A percentile compares a stretch with the other conserved stretches of the same genome.
phyloP scores from a whole-genome alignment of 2,888 invertebrate species.

The Eristalinus aeneus region DNA sequence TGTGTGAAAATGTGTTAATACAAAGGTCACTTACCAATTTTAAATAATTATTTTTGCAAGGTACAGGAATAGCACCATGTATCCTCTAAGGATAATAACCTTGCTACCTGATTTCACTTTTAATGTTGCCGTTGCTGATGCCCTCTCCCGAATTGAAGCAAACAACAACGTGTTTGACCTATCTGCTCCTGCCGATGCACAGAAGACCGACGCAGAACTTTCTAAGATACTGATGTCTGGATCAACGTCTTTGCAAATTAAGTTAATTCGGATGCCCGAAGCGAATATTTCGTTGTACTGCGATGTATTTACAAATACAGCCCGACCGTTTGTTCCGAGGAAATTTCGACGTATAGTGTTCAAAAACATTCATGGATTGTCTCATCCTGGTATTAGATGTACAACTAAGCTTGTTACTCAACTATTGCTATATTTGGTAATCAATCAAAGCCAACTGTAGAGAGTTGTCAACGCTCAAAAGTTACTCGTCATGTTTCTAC shows the following conservation, averaged over 20 bases:
- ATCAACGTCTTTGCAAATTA: conserved; percentile 1
- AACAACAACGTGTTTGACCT: background rate
- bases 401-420: conserved; percentile 21
- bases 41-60: too few relatives aligned
- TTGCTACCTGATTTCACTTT: too few relatives aligned
- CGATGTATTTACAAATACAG: conserved; percentile 21
- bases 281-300: conserved; percentile 17
- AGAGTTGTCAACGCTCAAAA: conserved; percentile 72
- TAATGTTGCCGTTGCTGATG: conserved; percentile 10
- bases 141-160: conserved; percentile 4
- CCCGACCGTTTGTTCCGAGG: conserved; percentile 37
- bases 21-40: too few relatives aligned
- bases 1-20: too few relatives aligned
- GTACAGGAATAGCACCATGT: too few relatives aligned
- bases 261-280: conserved; percentile 6
- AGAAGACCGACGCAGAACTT: conserved; percentile 4
- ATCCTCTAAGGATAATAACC: too few relatives aligned
- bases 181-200: background rate
- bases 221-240: background rate
- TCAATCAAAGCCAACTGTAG: too few relatives aligned
- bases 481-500: conserved; percentile 75
- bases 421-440: too few relatives aligned
- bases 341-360: conserved; percentile 25
- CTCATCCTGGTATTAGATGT: conserved; percentile 33
- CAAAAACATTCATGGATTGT: conserved; percentile 7